A percentile compares a stretch with the other conserved stretches of the same genome.
These are phyloP conservation scores for Andricus quercusramuli DNA, from an alignment of 2,888 invertebrate genomes.

Conservation along the genomic window DNA sequence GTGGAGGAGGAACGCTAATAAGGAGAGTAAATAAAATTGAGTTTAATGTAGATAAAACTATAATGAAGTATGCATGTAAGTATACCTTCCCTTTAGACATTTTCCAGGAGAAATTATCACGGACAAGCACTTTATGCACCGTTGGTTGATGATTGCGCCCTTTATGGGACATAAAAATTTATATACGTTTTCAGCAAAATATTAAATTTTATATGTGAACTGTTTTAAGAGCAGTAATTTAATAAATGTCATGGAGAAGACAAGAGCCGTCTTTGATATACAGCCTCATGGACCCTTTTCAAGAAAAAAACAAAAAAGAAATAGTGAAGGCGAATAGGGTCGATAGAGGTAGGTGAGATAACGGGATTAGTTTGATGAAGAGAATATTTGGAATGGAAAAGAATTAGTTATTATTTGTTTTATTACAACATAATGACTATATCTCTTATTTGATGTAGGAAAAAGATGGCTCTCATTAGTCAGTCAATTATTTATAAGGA, in stretches of 20 bases:
- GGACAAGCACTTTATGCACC: conserved; percentile 7
- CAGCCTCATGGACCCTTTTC: not conserved
- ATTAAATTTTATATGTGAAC: conserved; percentile 22
- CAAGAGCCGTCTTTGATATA: not conserved
- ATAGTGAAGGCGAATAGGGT: not conserved
- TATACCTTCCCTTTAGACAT: conserved; percentile 6
- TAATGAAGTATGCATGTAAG: not conserved
- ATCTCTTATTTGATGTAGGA: too few relatives aligned
- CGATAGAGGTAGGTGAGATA: too few relatives aligned
- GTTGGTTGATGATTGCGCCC: conserved; percentile 9
- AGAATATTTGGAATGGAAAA: too few relatives aligned
- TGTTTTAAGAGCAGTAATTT: conserved; percentile 10
- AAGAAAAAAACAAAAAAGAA: not conserved
- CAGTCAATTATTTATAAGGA: too few relatives aligned
- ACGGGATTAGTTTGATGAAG: too few relatives aligned
- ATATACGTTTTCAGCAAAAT: conserved; percentile 30
- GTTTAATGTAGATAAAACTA: not conserved
- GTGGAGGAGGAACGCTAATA: not conserved
- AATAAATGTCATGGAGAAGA: conserved; percentile 1
- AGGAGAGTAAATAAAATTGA: not conserved
- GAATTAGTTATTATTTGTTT: too few relatives aligned
- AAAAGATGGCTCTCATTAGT: too few relatives aligned
- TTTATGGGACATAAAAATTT: conserved; percentile 29
- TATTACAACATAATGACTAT: too few relatives aligned
- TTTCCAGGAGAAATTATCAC: not conserved